Percentiles rank a stretch among this genome's conserved stretches.
phyloP scores from a whole-genome alignment of 2,888 invertebrate genomes.

The Agonopterix arenella region DNA sequence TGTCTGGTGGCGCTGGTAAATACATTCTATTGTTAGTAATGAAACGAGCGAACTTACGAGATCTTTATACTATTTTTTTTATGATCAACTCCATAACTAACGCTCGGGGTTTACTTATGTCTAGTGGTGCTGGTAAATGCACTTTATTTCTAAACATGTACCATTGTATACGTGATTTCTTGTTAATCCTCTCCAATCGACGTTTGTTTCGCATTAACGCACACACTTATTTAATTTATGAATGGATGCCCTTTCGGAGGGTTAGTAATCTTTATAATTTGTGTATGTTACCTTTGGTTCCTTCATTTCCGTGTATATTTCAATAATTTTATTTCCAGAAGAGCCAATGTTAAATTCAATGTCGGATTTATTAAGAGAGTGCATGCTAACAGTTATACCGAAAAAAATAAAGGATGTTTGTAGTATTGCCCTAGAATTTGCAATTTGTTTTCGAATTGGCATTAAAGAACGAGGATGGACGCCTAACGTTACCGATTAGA shows the following conservation, averaged over 20 bases:
- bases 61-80: neutral
- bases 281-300: neutral
- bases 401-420: conserved; percentile 11
- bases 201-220: no score
- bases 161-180: neutral
- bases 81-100: neutral
- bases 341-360: neutral
- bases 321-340: neutral
- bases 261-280: neutral
- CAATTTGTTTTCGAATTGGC: conserved; percentile 28
- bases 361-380: neutral
- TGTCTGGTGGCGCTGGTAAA: conserved; percentile 31
- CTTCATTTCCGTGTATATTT: neutral
- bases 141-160: neutral
- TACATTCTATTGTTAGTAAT: neutral
- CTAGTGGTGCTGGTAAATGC: conserved; percentile 30
- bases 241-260: no score
- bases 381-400: neutral
- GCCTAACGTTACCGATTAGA: conserved; percentile 9
- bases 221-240: no score
- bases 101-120: conserved; percentile 20
- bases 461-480: conserved; percentile 12
- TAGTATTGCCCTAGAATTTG: conserved; percentile 16
- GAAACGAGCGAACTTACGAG: neutral
- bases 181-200: neutral